A percentile compares a stretch with the other conserved stretches of the same genome.
These are phyloP conservation scores for Alfaro cultratus DNA, from an alignment of 2,797 vertebrate species.

Conservation along the genomic window DNA sequence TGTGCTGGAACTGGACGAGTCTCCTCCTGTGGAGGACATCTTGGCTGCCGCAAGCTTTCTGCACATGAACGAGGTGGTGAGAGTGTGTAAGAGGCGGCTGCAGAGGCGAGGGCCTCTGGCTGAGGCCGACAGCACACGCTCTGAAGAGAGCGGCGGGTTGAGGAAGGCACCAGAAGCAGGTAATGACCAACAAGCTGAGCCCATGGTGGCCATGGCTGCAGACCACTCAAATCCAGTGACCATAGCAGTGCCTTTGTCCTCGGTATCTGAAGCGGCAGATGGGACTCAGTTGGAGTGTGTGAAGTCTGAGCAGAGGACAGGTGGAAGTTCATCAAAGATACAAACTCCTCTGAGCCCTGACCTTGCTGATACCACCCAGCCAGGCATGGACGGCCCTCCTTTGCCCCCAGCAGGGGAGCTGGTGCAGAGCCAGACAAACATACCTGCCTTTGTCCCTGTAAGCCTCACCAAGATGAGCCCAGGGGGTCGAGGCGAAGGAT, in stretches of 20 bases:
- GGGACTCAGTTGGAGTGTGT: slow-evolving; percentile 51
- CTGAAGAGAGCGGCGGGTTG: slow-evolving; percentile 76
- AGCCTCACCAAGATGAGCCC: slow-evolving; percentile 35
- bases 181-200: slow-evolving; percentile 18
- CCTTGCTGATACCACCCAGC: slow-evolving; percentile 91
- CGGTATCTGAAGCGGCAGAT: slow-evolving; percentile 41
- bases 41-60: slow-evolving; percentile 94
- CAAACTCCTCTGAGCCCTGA: slow-evolving; percentile 75
- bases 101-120: slow-evolving; percentile 87
- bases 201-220: slow-evolving; percentile 29
- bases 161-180: slow-evolving; percentile 58
- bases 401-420: slow-evolving; percentile 52
- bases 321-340: slow-evolving; percentile 50
- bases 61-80: slow-evolving; percentile 97
- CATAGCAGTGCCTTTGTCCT: slow-evolving; percentile 33
- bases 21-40: slow-evolving; percentile 90
- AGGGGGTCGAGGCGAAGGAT: slow-evolving; percentile 43
- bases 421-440: slow-evolving; percentile 31
- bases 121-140: slow-evolving; percentile 94
- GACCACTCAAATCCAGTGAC: slow-evolving; percentile 46
- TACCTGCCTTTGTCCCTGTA: slow-evolving; percentile 33
- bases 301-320: slow-evolving; percentile 70
- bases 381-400: slow-evolving; percentile 84
- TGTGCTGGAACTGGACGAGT: slow-evolving; percentile 82
- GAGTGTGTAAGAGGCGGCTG: slow-evolving; percentile 91